Evolutionary conservation across 2,113 vertebrate species (phyloP).

Genomic region (Syrmaticus mikado): DNA sequence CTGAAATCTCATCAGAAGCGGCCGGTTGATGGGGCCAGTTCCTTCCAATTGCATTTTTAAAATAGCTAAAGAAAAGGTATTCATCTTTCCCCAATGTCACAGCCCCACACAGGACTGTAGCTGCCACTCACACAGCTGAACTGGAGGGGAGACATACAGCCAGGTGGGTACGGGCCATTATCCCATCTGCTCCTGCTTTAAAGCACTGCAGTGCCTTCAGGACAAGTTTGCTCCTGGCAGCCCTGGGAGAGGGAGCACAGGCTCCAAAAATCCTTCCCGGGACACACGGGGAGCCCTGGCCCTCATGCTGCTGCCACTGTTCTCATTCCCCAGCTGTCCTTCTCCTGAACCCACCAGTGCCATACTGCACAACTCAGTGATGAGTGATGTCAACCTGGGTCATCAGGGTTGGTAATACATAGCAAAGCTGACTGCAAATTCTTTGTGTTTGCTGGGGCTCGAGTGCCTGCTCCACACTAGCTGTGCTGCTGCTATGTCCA

Average conservation of each 20-base stretch:
- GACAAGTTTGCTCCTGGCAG: neutral
- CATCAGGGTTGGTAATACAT: neutral
- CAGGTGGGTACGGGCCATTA: fast-evolving
- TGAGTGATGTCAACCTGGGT: fast-evolving
- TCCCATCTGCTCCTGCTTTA: neutral
- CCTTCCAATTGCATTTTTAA: neutral
- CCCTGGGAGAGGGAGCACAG: neutral
- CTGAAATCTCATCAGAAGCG: neutral
- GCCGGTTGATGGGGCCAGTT: neutral
- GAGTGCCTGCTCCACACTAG: no score
- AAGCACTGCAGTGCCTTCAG: neutral
- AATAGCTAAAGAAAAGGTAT: neutral
- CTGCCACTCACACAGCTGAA: neutral
- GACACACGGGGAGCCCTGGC: neutral
- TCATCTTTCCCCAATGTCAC: neutral
- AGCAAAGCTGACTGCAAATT: neutral
- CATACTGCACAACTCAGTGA: neutral
- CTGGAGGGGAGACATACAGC: neutral
- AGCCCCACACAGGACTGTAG: fast-evolving
- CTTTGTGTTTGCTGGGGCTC: neutral
- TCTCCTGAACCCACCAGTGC: neutral
- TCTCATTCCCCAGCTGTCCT: fast-evolving
- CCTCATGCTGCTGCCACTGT: neutral
- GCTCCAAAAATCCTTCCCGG: neutral
- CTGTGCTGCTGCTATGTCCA: neutral